Conservation (phyloP, 2,888 invertebrate genomes). For the Polia nebulosa region DNA sequence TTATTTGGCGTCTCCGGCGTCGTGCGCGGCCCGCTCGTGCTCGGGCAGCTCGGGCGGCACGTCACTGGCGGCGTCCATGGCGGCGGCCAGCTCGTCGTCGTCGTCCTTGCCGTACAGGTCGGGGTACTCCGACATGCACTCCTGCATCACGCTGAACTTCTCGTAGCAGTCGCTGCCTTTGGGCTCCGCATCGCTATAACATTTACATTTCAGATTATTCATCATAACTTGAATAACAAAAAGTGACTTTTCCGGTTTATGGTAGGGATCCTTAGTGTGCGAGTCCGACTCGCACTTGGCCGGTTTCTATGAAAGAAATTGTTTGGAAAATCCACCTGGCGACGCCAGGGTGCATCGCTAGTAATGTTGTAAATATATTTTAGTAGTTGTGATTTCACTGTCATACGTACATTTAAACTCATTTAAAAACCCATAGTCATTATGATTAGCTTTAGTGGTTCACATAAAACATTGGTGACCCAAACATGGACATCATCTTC, state of each 20-base stretch:
- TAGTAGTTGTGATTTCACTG: too few relatives aligned
- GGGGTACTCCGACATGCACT: conserved; percentile 97
- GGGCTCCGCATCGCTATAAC: conserved; percentile 94
- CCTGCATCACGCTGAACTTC: conserved; percentile 97
- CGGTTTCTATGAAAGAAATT: too few relatives aligned
- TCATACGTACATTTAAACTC: too few relatives aligned
- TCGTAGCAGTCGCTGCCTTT: conserved; percentile 98
- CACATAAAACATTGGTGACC: too few relatives aligned
- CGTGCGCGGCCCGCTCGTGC: conserved; percentile 4
- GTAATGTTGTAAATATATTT: too few relatives aligned
- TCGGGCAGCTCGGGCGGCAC: neutral
- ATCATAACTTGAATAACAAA: neutral
- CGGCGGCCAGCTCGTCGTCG: conserved; percentile 87
- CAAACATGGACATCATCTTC: too few relatives aligned
- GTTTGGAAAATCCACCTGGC: too few relatives aligned
- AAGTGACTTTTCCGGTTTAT: neutral
- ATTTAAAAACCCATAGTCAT: too few relatives aligned
- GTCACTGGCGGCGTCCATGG: conserved; percentile 56
- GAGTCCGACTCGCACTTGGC: too few relatives aligned
- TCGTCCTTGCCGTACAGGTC: conserved; percentile 94
- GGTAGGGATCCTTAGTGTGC: too few relatives aligned
- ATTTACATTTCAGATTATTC: neutral
- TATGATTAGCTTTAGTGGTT: too few relatives aligned
- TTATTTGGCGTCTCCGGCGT: neutral
- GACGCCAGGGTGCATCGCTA: too few relatives aligned